Percentiles rank a stretch among this genome's conserved stretches.
Evolutionary conservation across 2,888 invertebrate genomes (phyloP).

Genomic region (Phragmatobia fuliginosa): DNA sequence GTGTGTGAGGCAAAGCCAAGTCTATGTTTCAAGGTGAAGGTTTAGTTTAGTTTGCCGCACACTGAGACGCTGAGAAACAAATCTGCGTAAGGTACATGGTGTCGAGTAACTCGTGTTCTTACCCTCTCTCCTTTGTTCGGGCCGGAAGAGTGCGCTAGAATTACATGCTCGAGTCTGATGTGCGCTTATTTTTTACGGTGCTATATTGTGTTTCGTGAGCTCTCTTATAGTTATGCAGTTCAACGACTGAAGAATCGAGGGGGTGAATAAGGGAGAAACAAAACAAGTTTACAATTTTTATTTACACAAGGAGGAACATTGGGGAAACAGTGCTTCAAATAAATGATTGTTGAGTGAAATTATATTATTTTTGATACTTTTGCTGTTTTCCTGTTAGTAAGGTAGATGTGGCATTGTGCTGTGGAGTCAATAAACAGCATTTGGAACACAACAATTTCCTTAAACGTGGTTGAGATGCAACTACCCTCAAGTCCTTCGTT

Average conservation of each 20-base stretch:
- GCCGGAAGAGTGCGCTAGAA: constrained; percentile 87
- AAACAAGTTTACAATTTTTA: constrained; percentile 78
- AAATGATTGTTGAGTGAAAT: constrained; percentile 33
- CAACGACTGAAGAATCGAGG: constrained; percentile 83
- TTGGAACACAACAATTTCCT: constrained; percentile 60
- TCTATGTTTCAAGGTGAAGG: constrained; percentile 66
- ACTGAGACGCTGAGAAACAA: constrained; percentile 80
- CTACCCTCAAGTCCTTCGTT: constrained; percentile 51
- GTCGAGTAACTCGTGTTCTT: constrained; percentile 87
- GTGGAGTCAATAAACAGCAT: constrained; percentile 55
- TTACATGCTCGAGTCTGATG: constrained; percentile 87
- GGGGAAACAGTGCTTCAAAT: constrained; percentile 45
- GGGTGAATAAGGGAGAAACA: constrained; percentile 75
- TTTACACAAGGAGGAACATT: constrained; percentile 63
- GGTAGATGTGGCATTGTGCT: constrained; percentile 41
- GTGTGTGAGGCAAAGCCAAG: constrained; percentile 64
- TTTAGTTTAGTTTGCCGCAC: constrained; percentile 67
- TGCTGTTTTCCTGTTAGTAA: constrained; percentile 19
- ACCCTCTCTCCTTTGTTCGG: constrained; percentile 86
- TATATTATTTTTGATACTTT: constrained; percentile 18
- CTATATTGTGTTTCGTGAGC: constrained; percentile 83
- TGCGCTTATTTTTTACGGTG: constrained; percentile 86
- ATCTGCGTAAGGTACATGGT: constrained; percentile 86
- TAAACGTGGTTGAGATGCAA: constrained; percentile 53
- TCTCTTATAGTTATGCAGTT: constrained; percentile 83